Evolutionary conservation across 2,888 invertebrate genomes (phyloP), one percentile per base, ranked within the genome.

Genomic region (Cynaeus angustus): DNA sequence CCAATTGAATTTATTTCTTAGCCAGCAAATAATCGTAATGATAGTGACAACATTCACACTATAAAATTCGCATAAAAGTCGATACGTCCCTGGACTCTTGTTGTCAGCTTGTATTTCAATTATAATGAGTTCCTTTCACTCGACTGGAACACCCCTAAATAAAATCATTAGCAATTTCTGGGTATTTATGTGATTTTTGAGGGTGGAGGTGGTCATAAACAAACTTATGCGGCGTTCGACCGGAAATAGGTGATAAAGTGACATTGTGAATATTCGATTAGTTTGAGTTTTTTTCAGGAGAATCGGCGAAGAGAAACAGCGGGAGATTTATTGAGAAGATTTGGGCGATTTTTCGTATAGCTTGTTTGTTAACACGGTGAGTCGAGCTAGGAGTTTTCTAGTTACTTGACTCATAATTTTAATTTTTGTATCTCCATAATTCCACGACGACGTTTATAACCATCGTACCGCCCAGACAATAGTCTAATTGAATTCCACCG

Each of bases 241-340:
- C 79, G 78, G 79, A 79, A 79, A 75, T 75, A 69, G 72, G 78
- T 76, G 79, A 79, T 79, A 79, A 79, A 79, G 76, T 73, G 67
- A 69, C 74, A 74, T 72, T 72, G 73, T 72, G 75, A 75, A 78
- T 75, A 74, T 76, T 73, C 76, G 77, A 78, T 78, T 77, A 78
- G 77, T 76, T 77, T 76, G 21, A 21, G n/a, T 53, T 64, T 53
- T n/a, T 64, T 64, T 53, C 28, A 52, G 52, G 26, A 53, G 43
- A 64, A 21, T 33, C 61, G 43, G 28, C 10, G 46, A 45, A 28
- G 28, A 28, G 28, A n/a, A n/a, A n/a, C n/a, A n/a, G n/a, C n/a
- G n/a, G n/a, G n/a, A n/a, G n/a, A 21, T 21, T 21, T 21, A 21
- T 21, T 1, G 21, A 21, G 21, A 21, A n/a, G n/a, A n/a, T n/a